Evolutionary conservation across 1,140 invertebrate genomes (phyloP).

Genomic region (Drosophila arizonae): DNA sequence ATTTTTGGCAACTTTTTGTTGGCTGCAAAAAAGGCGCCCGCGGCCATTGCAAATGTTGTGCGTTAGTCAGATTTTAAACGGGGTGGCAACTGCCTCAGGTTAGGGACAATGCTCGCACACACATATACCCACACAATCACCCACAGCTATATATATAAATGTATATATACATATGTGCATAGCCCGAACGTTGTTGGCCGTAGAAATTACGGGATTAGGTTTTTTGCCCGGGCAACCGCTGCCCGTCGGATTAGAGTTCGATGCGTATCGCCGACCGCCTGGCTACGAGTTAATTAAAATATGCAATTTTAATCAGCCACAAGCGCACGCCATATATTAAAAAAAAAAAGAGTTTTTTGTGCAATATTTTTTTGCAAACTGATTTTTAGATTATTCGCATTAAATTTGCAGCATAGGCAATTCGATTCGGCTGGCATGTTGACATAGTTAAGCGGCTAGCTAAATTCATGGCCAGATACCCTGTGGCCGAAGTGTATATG

Average conservation of each 20-base stretch:
- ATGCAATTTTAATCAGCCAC: slow-evolving; percentile 65
- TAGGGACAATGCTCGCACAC: slow-evolving; percentile 5
- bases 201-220: slow-evolving; percentile 81
- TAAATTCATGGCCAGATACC: slow-evolving; percentile 36
- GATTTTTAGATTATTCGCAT: slow-evolving; percentile 51
- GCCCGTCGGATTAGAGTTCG: slow-evolving; percentile 67
- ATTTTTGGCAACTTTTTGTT: slow-evolving; percentile 53
- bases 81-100: neutral
- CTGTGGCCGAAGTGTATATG: neutral
- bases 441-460: slow-evolving; percentile 55
- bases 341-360: slow-evolving; percentile 39
- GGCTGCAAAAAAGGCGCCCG: slow-evolving; percentile 60
- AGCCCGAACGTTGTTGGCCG: slow-evolving; percentile 59
- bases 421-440: slow-evolving; percentile 40
- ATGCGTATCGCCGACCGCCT: slow-evolving; percentile 39
- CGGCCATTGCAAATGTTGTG: slow-evolving; percentile 72
- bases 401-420: slow-evolving; percentile 65
- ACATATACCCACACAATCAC: neutral
- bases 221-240: slow-evolving; percentile 45
- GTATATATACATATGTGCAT: neutral
- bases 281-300: slow-evolving; percentile 70
- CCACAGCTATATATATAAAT: neutral
- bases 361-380: slow-evolving; percentile 9
- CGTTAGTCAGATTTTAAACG: slow-evolving; percentile 78
- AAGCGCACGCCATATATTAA: slow-evolving; percentile 20